Base-by-base conservation (phyloP, 1,140 invertebrate species). In the Aphidius gifuensis region DNA sequence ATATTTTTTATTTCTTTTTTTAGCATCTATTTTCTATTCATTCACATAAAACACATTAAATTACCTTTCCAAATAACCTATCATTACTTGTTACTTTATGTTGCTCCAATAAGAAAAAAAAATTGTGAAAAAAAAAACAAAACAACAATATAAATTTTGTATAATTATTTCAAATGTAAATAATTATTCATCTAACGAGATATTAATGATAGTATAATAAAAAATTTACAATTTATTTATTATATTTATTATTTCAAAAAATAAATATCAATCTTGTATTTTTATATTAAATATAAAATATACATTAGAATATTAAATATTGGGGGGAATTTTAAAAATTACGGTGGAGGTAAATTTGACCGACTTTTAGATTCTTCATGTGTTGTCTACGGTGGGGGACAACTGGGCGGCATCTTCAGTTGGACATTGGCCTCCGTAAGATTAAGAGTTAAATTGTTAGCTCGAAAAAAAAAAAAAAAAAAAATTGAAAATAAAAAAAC, bases 391-490 rank as follows among this genome's bases (percentile, higher is more conserved):
- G 65, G 69, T 74, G 74, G 76, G 75, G 76, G 74, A 77, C 72
- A 7, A 44, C 39, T 43, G 70, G 72, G 74, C 69, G 74, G 74
- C 73, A 79, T 78, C 77, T 77, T 78, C 76, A 79, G 77, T 79
- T 76, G 74, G 71, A 76, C 76, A 80, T 78, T 78, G 75, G 76
- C 74, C 76, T 77, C 70, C 74, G 76, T 72, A 76, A 80, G 76
- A 77, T 74, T 75, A 75, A 79, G 74, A 78, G 75, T 75, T 73
- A 66, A 76, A 78, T 32, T 32, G 23, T 32, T 32, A 32, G 23
- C 23, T 32, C 1, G 23, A 32, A 32, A 32, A 32, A 32, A 32
- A 32, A 32, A 32, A 32, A 32, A 32, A 3, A 32, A 32, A 32
- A 3, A 32, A 32, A 32, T 32, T 3, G n/a, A 32, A 32, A 32